Base-by-base conservation (phyloP, 2,888 invertebrate genomes). In the Dynastes grantii region DNA sequence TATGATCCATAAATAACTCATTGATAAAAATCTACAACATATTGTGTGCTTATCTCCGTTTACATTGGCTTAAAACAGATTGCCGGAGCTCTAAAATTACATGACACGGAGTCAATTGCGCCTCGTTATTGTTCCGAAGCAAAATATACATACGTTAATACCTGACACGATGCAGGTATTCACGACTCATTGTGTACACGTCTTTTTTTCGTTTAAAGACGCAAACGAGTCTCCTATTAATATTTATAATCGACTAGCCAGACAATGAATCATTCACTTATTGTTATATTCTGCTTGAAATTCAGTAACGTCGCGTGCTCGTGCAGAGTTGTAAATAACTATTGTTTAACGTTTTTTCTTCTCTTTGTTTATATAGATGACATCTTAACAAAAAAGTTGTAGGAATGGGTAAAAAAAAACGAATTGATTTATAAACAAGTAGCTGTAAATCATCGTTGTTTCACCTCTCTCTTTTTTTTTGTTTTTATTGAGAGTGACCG, bases 221-320 rank as follows among this genome's bases (percentile, higher is more conserved):
- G 73, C 71, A 73, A 73, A 73, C 73, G 16, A 29, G 58, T 58
- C 40, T 73, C 73, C 67, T 73, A 73, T 73, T 73, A 73, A 73
- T 73, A 73, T 73, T 73, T 73, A 73, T 73, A 73, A 73, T 58
- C 55, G 58, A 22, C 58, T 67, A 55, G 8, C 51, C 67, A 76
- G 76, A 76, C 76, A 76, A 76, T 76, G 76, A 76, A 76, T 76
- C 76, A 76, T 55, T 67, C 76, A 67, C 53, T 76, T 55, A 76
- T 76, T 76, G 76, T 76, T 76, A 40, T 67, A 76, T 67, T 76
- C 45, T 67, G 22, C 45, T 67, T 76, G 32, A 67, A 76, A 76
- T 67, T 76, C 73, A 73, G 73, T 58, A 73, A 61, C 22, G 58
- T 73, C n/a, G 16, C 16, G 8, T 22, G 16, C 9, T 37, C 58